These are phyloP conservation scores for Caenorhabditis japonica DNA, from an alignment of 2,888 invertebrate species.

Conservation along the genomic window DNA sequence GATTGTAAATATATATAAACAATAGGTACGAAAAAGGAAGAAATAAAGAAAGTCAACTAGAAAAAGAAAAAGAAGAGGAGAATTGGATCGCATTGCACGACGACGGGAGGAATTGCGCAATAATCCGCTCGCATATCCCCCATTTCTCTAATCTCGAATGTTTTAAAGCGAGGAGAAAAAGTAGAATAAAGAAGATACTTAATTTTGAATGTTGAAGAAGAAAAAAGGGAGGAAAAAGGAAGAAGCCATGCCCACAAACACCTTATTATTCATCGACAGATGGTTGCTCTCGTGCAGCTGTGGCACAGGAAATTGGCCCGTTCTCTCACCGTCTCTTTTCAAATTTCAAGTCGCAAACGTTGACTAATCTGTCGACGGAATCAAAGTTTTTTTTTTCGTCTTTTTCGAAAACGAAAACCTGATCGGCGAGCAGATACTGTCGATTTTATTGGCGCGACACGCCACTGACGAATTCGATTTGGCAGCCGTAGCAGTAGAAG, in stretches of 20 bases:
- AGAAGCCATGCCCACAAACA: no score
- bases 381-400: slow-evolving; percentile 20
- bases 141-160: slow-evolving; percentile 18
- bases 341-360: slow-evolving; percentile 12
- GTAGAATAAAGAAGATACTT: no score
- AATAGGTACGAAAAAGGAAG: slow-evolving; percentile 8
- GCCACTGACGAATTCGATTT: background rate
- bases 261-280: slow-evolving; percentile 15
- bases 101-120: slow-evolving; percentile 37
- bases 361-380: slow-evolving; percentile 28
- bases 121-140: slow-evolving; percentile 33
- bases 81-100: slow-evolving; percentile 15
- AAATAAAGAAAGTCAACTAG: no score
- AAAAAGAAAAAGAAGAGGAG: slow-evolving; percentile 16
- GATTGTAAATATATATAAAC: slow-evolving; percentile 3
- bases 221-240: no score
- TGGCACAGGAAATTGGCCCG: slow-evolving; percentile 36
- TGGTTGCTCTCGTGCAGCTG: slow-evolving; percentile 22
- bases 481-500: background rate
- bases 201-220: no score
- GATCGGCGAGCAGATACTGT: slow-evolving; percentile 32
- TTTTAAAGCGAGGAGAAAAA: no score
- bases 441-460: slow-evolving; percentile 11
- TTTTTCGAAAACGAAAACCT: slow-evolving; percentile 36
- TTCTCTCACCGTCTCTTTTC: slow-evolving; percentile 9